These are phyloP conservation scores for Montipora cactus DNA, from an alignment of 64 coral and sea anemone species.

Conservation along the genomic window DNA sequence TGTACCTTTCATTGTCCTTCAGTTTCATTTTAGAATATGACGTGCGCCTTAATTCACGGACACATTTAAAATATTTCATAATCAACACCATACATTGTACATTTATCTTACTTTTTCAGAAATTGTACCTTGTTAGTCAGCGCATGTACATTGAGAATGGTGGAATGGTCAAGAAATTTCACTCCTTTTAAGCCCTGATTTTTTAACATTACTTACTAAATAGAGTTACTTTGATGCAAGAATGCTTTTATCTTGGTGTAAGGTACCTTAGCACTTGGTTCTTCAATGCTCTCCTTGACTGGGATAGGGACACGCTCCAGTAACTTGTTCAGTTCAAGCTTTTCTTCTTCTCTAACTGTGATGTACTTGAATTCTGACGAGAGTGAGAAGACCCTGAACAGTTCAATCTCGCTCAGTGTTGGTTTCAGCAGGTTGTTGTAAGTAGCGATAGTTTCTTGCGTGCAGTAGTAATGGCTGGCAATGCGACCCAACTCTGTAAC, in stretches of 20 bases:
- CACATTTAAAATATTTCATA: too few species aligned
- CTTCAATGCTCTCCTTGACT: slow-evolving; percentile 99
- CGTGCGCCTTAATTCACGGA: too few species aligned
- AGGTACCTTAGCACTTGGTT: slow-evolving; percentile 96
- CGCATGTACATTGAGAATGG: too few species aligned
- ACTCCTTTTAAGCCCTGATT: too few species aligned
- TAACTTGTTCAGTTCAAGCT: slow-evolving; percentile 90
- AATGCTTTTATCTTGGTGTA: too few species aligned
- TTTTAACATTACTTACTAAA: too few species aligned
- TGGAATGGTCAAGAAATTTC: too few species aligned
- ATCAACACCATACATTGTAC: too few species aligned
- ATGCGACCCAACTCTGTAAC: slow-evolving; percentile 95
- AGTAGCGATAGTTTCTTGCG: slow-evolving; percentile 86
- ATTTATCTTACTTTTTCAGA: too few species aligned
- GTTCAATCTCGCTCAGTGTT: slow-evolving; percentile 95
- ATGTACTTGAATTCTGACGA: slow-evolving; percentile 97
- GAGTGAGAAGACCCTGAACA: slow-evolving; percentile 95
- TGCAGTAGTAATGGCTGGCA: slow-evolving; percentile 97
- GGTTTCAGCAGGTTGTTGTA: slow-evolving; percentile 95
- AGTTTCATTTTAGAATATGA: too few species aligned
- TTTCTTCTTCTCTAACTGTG: slow-evolving; percentile 96
- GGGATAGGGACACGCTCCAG: slow-evolving; percentile 96
- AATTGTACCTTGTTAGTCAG: too few species aligned
- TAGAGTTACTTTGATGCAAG: not conserved
- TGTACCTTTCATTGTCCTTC: too few species aligned